Conservation (phyloP, 2,797 vertebrate species). For the Onychomys arenicola region DNA sequence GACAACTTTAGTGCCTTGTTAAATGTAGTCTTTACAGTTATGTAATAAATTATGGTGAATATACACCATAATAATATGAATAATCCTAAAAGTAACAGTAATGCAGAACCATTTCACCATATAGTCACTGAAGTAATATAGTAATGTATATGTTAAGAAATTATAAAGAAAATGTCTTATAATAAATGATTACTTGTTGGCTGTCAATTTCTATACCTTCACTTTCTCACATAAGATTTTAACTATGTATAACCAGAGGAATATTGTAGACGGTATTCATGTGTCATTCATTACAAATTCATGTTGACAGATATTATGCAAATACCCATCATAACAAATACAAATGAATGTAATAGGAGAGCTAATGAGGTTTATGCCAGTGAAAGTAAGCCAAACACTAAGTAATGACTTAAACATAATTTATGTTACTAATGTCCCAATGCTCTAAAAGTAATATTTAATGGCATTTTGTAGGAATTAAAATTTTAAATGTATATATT, state of each 20-base stretch:
- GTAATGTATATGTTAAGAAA: slow-evolving; percentile 61
- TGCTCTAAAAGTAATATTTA: slow-evolving; percentile 37
- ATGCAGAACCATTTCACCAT: slow-evolving; percentile 71
- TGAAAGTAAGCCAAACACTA: slow-evolving; percentile 69
- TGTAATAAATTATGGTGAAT: slow-evolving; percentile 78
- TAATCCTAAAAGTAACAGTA: slow-evolving; percentile 77
- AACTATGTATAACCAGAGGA: slow-evolving; percentile 55
- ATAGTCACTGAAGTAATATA: slow-evolving; percentile 40
- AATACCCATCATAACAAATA: slow-evolving; percentile 66
- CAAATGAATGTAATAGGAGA: slow-evolving; percentile 36
- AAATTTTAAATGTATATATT: slow-evolving; percentile 70
- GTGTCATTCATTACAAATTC: slow-evolving; percentile 34
- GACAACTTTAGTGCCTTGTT: slow-evolving; percentile 72
- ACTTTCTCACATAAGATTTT: slow-evolving; percentile 63
- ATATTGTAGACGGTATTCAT: neutral
- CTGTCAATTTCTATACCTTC: slow-evolving; percentile 64
- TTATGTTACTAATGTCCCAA: slow-evolving; percentile 65
- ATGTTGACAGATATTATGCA: slow-evolving; percentile 35
- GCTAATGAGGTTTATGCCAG: slow-evolving; percentile 32
- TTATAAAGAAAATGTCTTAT: slow-evolving; percentile 64
- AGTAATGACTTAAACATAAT: slow-evolving; percentile 53
- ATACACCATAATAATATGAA: slow-evolving; percentile 71
- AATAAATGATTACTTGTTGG: slow-evolving; percentile 68
- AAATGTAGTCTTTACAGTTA: slow-evolving; percentile 73
- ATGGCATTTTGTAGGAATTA: slow-evolving; percentile 66